These are phyloP conservation scores for Phoeniculus purpureus DNA, from an alignment of 2,797 vertebrate genomes.

Conservation along the genomic window DNA sequence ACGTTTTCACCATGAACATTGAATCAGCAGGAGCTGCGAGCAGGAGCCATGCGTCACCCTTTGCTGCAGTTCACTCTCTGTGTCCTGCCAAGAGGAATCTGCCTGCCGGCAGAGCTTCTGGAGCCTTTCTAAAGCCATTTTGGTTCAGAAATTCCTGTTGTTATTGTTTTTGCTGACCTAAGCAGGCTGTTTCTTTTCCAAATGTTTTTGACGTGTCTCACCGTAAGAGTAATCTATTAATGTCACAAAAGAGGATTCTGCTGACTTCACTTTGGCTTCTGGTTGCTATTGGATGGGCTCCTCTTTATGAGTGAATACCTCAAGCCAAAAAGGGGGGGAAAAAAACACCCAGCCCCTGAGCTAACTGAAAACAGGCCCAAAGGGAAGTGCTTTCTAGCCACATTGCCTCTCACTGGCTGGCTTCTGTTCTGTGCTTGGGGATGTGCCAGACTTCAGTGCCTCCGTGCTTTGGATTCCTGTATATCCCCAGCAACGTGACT, in stretches of 20 bases:
- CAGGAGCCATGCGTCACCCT: background rate
- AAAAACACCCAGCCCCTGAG: background rate
- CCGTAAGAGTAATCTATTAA: conserved; percentile 33
- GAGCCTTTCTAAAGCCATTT: background rate
- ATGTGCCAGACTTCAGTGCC: conserved; percentile 71
- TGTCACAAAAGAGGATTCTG: conserved; percentile 41
- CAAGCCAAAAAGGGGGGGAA: conserved; percentile 17
- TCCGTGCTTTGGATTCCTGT: conserved; percentile 76
- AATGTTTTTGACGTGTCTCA: conserved; percentile 24
- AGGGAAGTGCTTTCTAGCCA: conserved; percentile 13
- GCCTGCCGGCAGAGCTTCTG: background rate
- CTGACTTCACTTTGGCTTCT: conserved; percentile 69
- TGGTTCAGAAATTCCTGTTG: conserved; percentile 20
- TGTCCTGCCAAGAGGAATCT: rapidly evolving
- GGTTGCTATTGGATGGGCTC: conserved; percentile 42
- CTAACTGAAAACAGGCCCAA: conserved; percentile 63
- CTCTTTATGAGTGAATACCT: conserved; percentile 39
- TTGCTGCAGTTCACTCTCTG: background rate
- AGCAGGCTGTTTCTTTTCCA: conserved; percentile 17
- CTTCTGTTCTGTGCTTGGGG: conserved; percentile 67
- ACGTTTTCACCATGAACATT: background rate
- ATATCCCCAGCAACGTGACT: conserved; percentile 75
- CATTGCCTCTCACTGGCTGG: conserved; percentile 25
- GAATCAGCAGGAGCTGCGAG: background rate
- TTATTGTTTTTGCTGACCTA: conserved; percentile 42